Evolutionary conservation across 2,888 invertebrate genomes (phyloP).

Genomic region (Agrochola macilenta): DNA sequence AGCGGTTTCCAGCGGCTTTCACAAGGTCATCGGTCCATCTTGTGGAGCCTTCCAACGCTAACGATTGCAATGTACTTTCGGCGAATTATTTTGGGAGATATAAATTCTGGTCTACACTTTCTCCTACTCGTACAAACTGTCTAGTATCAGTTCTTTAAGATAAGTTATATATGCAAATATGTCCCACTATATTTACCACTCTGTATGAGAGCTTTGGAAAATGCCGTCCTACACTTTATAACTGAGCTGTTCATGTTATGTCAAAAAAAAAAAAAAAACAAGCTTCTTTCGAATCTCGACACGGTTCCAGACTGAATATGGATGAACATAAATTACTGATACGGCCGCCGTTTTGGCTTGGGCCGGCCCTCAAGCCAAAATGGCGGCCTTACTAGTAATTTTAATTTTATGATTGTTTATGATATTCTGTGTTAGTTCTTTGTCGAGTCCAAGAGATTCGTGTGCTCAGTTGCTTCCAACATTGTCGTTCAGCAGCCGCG

Average conservation of each 20-base stretch:
- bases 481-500: conserved; percentile 76
- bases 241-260: neutral
- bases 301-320: conserved; percentile 26
- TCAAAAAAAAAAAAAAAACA: conserved; percentile 17
- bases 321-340: conserved; percentile 31
- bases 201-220: neutral
- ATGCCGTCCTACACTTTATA: neutral
- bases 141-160: neutral
- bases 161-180: neutral
- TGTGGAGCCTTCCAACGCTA: too few relatives aligned
- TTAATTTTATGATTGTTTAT: neutral
- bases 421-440: neutral
- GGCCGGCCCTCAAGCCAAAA: too few relatives aligned
- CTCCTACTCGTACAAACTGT: neutral
- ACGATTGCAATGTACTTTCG: neutral
- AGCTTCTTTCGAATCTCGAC: conserved; percentile 28
- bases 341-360: conserved; percentile 31
- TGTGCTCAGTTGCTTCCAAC: conserved; percentile 69
- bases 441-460: conserved; percentile 50
- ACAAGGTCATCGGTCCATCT: too few relatives aligned
- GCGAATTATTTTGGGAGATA: neutral
- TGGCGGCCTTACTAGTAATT: too few relatives aligned
- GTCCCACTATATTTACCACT: neutral
- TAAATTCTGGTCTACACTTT: neutral
- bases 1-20: too few relatives aligned